Evolutionary conservation across 2,888 invertebrate species (phyloP), one percentile per base, ranked within the genome.

Genomic region (Labia minor): DNA sequence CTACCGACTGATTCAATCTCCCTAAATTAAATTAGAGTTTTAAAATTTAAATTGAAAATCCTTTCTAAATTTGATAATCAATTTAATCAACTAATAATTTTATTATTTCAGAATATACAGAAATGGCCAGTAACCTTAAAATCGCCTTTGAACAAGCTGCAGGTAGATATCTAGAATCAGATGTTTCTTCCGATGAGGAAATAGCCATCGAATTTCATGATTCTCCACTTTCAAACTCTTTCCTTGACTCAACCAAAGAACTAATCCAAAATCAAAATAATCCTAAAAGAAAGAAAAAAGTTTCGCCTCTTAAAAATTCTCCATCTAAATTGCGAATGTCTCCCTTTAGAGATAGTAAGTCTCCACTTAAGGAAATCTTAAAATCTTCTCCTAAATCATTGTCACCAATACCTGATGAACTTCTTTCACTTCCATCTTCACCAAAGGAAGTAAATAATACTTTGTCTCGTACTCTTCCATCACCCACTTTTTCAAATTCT

Each of bases 71-170:
- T n/a, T n/a, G n/a, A n/a, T n/a, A n/a, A n/a, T n/a, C n/a, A n/a
- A n/a, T n/a, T n/a, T n/a, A n/a, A n/a, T n/a, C n/a, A n/a, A n/a
- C n/a, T n/a, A n/a, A n/a, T n/a, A n/a, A n/a, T n/a, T n/a, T n/a
- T n/a, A n/a, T n/a, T 37, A 0, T 21, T 62, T 21, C 77, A 92
- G 92, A 92, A 77, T 93, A 92, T 73, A 91, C 92, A 0, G 86
- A 86, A 75, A 93, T 93, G 92, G 92, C 90, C 10, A 87, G 89
- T 74, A 92, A 88, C 75, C 80, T 94, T 67, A 86, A 89, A 76
- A 83, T 86, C 72, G 90, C 88, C 11, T 93, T 94, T 75, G 88
- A 90, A 72, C 85, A 87, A 70, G 86, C 90, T 14, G 89, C 90
- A 1, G 88, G 89, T 75, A 87, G 90, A 74, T 93, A 90, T 77